These are phyloP conservation scores for Clunio marinus DNA, from an alignment of 2,888 invertebrate species.

Conservation along the genomic window DNA sequence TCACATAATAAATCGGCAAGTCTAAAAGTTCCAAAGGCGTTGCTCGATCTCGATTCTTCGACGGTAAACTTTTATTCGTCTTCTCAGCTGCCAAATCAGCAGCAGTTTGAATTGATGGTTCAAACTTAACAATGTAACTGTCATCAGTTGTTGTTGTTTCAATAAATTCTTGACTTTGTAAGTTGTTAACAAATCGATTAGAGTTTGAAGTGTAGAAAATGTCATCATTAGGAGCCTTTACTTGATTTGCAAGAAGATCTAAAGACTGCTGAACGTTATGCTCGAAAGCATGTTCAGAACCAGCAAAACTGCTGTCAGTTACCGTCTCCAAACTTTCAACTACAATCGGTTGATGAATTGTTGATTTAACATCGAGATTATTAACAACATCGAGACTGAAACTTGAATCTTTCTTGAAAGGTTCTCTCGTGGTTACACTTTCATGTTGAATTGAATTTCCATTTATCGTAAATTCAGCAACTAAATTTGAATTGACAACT, in stretches of 20 bases:
- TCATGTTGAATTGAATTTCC: constrained; percentile 13
- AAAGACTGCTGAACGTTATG: constrained; percentile 18
- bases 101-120: constrained; percentile 42
- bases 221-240: background rate
- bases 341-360: constrained; percentile 37
- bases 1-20: constrained; percentile 57
- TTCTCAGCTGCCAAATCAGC: constrained; percentile 29
- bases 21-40: constrained; percentile 54
- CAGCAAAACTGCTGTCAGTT: constrained; percentile 17
- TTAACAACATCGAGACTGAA: constrained; percentile 39
- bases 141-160: constrained; percentile 5
- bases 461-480: constrained; percentile 28
- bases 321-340: constrained; percentile 19
- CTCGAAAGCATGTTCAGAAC: constrained; percentile 10
- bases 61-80: constrained; percentile 21
- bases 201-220: no score
- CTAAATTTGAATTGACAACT: constrained; percentile 40
- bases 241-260: background rate
- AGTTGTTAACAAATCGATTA: background rate
- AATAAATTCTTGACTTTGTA: background rate
- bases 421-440: background rate
- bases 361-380: constrained; percentile 37
- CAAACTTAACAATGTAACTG: constrained; percentile 40
- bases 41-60: constrained; percentile 44
- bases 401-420: constrained; percentile 35